These are phyloP conservation scores for Etheostoma spectabile DNA, from an alignment of 2,113 vertebrate species.

Conservation along the genomic window DNA sequence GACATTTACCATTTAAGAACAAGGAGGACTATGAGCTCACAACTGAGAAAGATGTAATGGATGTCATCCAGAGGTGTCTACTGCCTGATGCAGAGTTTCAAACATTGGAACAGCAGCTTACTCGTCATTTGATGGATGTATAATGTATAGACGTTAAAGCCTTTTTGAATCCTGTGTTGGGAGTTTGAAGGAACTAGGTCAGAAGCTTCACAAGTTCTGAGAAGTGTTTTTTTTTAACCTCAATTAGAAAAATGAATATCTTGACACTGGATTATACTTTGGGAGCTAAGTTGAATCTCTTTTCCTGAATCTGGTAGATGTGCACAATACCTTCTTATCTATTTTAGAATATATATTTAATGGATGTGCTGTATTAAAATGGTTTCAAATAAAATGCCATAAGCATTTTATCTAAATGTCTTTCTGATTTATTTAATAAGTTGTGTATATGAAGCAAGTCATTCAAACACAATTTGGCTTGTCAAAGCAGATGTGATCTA, in stretches of 20 bases:
- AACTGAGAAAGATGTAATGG: conserved; percentile 83
- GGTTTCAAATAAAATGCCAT: conserved; percentile 1
- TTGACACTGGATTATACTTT: background rate
- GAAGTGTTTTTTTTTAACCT: background rate
- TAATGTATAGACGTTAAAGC: background rate
- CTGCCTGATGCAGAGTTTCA: conserved; percentile 82
- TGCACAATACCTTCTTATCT: background rate
- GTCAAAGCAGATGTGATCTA: background rate
- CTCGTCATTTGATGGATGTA: conserved; percentile 59
- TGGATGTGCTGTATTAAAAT: background rate
- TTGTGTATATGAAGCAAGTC: background rate
- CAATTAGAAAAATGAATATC: background rate
- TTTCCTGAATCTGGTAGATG: background rate
- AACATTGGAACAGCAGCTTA: conserved; percentile 80
- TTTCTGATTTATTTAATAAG: background rate
- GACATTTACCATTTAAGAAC: conserved; percentile 89
- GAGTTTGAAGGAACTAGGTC: background rate
- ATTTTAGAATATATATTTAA: background rate
- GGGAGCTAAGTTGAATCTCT: background rate
- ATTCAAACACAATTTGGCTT: background rate
- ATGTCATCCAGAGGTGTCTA: conserved; percentile 81
- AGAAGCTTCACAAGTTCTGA: background rate
- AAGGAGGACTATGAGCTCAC: conserved; percentile 81
- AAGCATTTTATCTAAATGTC: background rate
- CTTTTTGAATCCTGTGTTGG: background rate